A percentile compares a stretch with the other conserved stretches of the same genome.
Evolutionary conservation across 2,888 invertebrate species (phyloP).

Genomic region (Hypolimnas misippus): DNA sequence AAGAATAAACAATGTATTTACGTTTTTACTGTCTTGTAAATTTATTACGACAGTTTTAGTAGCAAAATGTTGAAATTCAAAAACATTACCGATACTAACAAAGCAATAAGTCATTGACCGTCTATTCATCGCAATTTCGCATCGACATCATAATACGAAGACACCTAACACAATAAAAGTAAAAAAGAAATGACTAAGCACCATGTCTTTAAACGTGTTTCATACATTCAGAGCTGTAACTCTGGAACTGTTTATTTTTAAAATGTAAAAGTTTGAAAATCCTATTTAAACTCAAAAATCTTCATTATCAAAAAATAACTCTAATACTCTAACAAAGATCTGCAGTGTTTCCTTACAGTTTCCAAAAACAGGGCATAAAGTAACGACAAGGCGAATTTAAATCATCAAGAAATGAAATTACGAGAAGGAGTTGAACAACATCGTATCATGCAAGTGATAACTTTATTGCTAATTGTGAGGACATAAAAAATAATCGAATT

Average conservation of each 20-base stretch:
- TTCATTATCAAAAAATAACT: too few relatives aligned
- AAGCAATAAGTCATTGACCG: constrained; percentile 28
- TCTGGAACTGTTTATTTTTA: too few relatives aligned
- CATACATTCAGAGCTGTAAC: not conserved
- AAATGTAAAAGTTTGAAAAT: too few relatives aligned
- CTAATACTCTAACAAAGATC: too few relatives aligned
- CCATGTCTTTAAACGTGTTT: not conserved
- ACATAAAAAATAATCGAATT: constrained; percentile 30
- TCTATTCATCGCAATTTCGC: constrained; percentile 11
- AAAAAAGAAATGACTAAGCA: constrained; percentile 11
- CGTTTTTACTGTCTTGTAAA: too few relatives aligned
- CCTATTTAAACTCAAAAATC: too few relatives aligned
- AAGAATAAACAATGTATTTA: too few relatives aligned
- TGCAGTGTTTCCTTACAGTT: too few relatives aligned
- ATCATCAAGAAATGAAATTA: not conserved
- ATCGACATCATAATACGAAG: constrained; percentile 1
- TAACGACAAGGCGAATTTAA: not conserved
- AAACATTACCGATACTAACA: not conserved
- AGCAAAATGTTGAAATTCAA: not conserved
- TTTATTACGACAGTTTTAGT: too few relatives aligned
- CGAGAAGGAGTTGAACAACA: not conserved
- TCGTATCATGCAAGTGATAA: not conserved
- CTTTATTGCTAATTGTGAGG: constrained; percentile 13
- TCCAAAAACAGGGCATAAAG: too few relatives aligned
- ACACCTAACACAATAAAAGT: constrained; percentile 8